Evolutionary conservation across 2,797 vertebrate species (phyloP).

Genomic region (Thamnophis elegans): DNA sequence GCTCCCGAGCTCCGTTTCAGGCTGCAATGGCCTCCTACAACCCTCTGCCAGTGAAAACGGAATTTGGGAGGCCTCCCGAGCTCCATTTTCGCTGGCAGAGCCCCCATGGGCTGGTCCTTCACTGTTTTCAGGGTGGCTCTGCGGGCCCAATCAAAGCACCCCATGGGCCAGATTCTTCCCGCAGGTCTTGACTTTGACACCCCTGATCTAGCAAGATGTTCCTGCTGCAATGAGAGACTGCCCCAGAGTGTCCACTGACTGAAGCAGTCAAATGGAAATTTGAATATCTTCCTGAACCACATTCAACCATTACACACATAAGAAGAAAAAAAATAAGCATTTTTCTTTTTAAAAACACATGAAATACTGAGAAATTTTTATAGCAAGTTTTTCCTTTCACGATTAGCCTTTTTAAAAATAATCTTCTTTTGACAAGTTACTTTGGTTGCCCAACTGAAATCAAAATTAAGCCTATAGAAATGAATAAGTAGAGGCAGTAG

Average conservation of each 20-base stretch:
- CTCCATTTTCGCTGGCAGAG: no score
- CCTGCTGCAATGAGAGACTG: neutral
- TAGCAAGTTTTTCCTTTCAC: neutral
- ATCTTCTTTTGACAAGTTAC: slow-evolving; percentile 30
- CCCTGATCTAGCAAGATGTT: neutral
- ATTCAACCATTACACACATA: neutral
- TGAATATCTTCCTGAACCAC: neutral
- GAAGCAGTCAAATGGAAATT: neutral
- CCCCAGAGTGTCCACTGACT: neutral
- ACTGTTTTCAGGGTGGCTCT: no score
- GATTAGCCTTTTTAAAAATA: slow-evolving; percentile 36
- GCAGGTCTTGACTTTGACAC: no score
- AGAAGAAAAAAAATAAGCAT: neutral
- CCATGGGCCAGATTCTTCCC: no score
- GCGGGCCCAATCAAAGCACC: no score
- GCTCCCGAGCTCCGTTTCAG: no score
- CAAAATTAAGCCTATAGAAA: slow-evolving; percentile 44
- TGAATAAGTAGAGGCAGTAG: slow-evolving; percentile 51
- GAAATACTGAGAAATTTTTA: neutral
- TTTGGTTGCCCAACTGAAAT: slow-evolving; percentile 43
- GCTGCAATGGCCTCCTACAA: no score
- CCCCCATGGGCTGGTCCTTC: no score
- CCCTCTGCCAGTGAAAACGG: no score
- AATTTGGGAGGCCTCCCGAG: no score
- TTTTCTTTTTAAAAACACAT: neutral